Evolutionary conservation across 2,113 vertebrate species (phyloP).

Genomic region (Amblyornis subalaris): DNA sequence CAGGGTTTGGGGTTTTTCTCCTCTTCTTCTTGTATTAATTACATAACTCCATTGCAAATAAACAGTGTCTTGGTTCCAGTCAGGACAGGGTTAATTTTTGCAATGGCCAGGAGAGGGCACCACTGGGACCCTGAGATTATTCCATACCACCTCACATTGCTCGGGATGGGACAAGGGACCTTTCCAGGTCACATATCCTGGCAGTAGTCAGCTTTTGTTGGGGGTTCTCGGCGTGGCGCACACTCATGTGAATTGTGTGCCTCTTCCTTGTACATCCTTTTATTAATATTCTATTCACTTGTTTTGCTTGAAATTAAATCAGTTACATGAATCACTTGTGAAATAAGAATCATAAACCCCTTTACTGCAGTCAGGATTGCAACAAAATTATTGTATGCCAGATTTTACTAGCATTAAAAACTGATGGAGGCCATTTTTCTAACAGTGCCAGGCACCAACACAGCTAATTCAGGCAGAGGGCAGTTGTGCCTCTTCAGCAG

Average conservation of each 20-base stretch:
- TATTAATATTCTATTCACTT: not conserved
- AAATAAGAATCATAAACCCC: not conserved
- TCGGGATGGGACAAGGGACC: not conserved
- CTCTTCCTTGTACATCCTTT: not conserved
- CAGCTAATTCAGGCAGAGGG: not conserved
- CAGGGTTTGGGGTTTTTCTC: fast-evolving
- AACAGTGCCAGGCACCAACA: not conserved
- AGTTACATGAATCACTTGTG: not conserved
- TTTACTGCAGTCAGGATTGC: not conserved
- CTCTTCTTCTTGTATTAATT: not conserved
- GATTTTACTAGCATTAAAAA: not conserved
- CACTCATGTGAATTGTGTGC: fast-evolving
- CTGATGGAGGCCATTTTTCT: not conserved
- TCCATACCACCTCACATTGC: not conserved
- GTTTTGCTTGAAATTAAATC: not conserved
- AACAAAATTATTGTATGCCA: not conserved
- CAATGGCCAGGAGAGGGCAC: not conserved
- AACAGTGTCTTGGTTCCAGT: not conserved
- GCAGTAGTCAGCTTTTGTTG: not conserved
- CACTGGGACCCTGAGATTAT: not conserved
- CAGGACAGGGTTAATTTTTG: not conserved
- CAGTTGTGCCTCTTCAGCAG: not conserved
- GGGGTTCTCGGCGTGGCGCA: too few relatives aligned
- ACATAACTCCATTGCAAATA: not conserved
- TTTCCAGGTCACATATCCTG: not conserved